Evolutionary conservation across 1,140 invertebrate species (phyloP), one percentile per base, ranked within the genome.

Genomic region (Anthonomus grandis): DNA sequence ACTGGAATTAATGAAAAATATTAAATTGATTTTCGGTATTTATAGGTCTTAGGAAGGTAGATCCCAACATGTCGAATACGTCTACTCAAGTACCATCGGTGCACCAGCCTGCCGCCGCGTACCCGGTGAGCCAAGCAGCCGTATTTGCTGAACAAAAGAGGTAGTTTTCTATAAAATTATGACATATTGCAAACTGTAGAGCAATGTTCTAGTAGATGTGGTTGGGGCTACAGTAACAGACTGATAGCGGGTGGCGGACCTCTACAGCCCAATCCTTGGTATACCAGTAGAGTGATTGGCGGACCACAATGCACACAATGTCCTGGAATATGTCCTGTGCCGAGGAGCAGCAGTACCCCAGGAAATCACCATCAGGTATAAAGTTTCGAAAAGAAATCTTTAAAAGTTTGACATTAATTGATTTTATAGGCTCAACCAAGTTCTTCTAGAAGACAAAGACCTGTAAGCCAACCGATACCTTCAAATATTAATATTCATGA

Each of bases 101-200:
- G 58, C 59, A 31, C 53, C 55, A 39, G 34, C 64, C 23, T 63
- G 60, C 58, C 60, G 60, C 25, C 2, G n/a, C 46, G 4, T 59
- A 59, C 34, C 56, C 47, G 1, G 49, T 47, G 18, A 70, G 60
- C 51, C 71, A 75, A 59, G 60, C 72, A 23, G 72, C 72, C 9
- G 72, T 75, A 17, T 75, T 68, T 44, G 72, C 70, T 13, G 72
- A 74, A 57, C 70, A 70, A 37, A 74, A 74, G 58, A 65, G 67
- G 38, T 57, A 55, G 22, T 15, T 38, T 23, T 24, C 18, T 8
- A 22, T 23, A 12, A 4, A 17, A 41, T 8, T 4, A 49, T n/a
- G n/a, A n/a, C n/a, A n/a, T n/a, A n/a, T n/a, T n/a, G n/a, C n/a
- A n/a, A n/a, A n/a, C n/a, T n/a, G 17, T 12, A 39, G 5, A 3